Evolutionary conservation across 2,113 vertebrate species (phyloP).

Genomic region (Ameiurus melas): DNA sequence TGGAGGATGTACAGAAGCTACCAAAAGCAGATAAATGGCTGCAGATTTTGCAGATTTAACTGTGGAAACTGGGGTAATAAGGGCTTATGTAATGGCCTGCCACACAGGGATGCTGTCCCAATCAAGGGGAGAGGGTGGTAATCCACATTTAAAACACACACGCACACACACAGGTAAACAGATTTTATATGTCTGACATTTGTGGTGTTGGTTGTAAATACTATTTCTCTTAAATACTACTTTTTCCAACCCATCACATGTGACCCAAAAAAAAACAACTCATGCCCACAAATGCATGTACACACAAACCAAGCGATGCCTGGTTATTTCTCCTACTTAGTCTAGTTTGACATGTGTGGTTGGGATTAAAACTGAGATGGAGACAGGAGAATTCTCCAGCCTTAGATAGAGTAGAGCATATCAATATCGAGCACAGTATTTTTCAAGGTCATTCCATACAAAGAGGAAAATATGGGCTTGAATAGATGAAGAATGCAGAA

Average conservation of each 20-base stretch:
- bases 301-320: not conserved
- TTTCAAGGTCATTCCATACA: slow-evolving; percentile 35
- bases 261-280: slow-evolving; percentile 15
- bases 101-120: not conserved
- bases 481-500: not conserved
- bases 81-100: not conserved
- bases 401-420: slow-evolving; percentile 14
- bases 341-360: not conserved
- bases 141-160: not conserved
- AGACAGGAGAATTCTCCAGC: slow-evolving; percentile 5
- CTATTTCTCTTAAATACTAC: not conserved
- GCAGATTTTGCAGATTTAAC: slow-evolving; percentile 26
- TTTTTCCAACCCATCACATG: not conserved
- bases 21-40: slow-evolving; percentile 18
- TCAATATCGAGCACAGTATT: not conserved
- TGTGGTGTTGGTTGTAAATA: slow-evolving; percentile 11
- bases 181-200: not conserved
- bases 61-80: slow-evolving; percentile 20
- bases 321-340: slow-evolving; percentile 33
- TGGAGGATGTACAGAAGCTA: not conserved
- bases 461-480: not conserved
- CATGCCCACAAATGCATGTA: not conserved
- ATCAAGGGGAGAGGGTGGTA: not conserved
- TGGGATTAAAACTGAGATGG: not conserved
- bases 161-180: not conserved